A percentile compares a stretch with the other conserved stretches of the same genome.
Conservation (phyloP, 30 jellyfish, hydroid and myxozoan genomes). For the Hydra vulgaris region DNA sequence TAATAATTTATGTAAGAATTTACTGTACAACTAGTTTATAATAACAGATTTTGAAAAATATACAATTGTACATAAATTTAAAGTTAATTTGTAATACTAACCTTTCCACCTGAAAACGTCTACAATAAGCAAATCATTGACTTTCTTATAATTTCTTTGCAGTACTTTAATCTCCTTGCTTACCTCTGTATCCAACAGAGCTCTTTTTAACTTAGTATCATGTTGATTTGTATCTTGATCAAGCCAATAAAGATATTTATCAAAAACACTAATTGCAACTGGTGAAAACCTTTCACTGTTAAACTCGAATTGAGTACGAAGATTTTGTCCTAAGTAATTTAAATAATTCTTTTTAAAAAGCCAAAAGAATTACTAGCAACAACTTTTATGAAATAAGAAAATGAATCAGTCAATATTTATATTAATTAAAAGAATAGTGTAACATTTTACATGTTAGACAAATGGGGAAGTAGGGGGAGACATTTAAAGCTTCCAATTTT, state of each 20-base stretch:
- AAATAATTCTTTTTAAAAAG: no score
- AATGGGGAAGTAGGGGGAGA: no score
- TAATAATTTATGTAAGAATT: no score
- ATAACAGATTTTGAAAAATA: no score
- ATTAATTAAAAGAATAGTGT: no score
- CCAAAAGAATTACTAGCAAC: no score
- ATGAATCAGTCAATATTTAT: no score
- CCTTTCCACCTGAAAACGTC: not conserved
- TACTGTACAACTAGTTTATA: no score
- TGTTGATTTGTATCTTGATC: not conserved
- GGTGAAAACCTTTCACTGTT: not conserved
- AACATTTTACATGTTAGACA: no score
- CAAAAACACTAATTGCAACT: constrained; percentile 6
- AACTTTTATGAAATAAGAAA: not conserved
- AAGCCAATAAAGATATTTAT: not conserved
- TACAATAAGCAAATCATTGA: constrained; percentile 9
- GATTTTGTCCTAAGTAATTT: not conserved
- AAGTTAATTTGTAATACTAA: no score
- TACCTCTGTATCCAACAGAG: not conserved
- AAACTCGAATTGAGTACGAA: not conserved
- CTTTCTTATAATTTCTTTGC: not conserved
- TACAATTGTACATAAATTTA: no score
- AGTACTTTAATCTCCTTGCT: not conserved
- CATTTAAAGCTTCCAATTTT: no score
- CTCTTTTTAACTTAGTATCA: not conserved